phyloP scores from a whole-genome alignment of 1,140 invertebrate species.

The Apis dorsata region DNA sequence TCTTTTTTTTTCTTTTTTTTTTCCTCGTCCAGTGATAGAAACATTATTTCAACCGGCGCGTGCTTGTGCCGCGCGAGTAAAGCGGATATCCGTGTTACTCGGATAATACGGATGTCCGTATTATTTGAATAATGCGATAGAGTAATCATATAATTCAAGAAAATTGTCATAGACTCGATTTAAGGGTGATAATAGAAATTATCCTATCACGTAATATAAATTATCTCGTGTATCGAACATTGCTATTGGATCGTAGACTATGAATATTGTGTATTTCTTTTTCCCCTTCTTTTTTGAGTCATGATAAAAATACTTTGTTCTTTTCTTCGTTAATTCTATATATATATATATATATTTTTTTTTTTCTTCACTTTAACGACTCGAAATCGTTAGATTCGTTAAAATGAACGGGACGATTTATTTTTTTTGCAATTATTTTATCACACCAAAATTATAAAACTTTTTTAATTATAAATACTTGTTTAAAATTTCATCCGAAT shows the following conservation, averaged over 20 bases:
- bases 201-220: slow-evolving; percentile 38
- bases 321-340: no score
- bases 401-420: no score
- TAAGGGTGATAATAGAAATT: slow-evolving; percentile 44
- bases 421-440: no score
- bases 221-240: not conserved
- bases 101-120: slow-evolving; percentile 51
- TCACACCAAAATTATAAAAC: no score
- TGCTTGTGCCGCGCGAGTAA: slow-evolving; percentile 19
- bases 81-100: slow-evolving; percentile 41
- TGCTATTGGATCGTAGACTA: not conserved
- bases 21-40: not conserved
- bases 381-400: no score
- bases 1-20: not conserved
- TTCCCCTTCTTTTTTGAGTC: not conserved
- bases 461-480: no score
- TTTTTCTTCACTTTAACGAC: no score
- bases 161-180: slow-evolving; percentile 52
- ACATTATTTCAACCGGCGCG: slow-evolving; percentile 20
- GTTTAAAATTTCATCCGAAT: no score
- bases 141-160: slow-evolving; percentile 52
- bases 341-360: no score
- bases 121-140: slow-evolving; percentile 53
- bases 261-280: not conserved
- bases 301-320: not conserved